A percentile compares a stretch with the other conserved stretches of the same genome.
phyloP scores from a whole-genome alignment of 2,797 vertebrate genomes.

The Gephyroberyx darwinii region DNA sequence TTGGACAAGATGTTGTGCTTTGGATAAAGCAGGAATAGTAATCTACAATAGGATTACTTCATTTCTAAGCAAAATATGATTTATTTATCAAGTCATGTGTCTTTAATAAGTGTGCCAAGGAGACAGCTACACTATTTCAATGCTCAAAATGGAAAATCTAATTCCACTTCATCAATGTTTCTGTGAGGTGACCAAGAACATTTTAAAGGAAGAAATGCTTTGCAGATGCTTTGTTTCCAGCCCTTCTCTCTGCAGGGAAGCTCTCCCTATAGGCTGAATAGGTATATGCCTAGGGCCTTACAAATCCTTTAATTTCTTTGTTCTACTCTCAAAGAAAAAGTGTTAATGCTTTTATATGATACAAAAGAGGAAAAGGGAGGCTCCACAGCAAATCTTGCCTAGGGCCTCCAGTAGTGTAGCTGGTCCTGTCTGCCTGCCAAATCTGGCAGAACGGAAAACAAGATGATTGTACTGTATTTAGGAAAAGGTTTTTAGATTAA shows the following conservation, averaged over 20 bases:
- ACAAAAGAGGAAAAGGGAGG: too few relatives aligned
- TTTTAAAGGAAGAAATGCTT: too few relatives aligned
- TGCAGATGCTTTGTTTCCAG: neutral
- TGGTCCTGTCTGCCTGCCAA: neutral
- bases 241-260: too few relatives aligned
- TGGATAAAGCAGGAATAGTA: neutral
- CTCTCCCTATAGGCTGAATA: too few relatives aligned
- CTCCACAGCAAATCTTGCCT: too few relatives aligned
- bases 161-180: neutral
- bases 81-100: neutral
- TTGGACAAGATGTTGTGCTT: neutral
- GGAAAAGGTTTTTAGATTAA: neutral
- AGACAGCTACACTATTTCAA: neutral
- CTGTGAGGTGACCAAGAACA: neutral
- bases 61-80: too few relatives aligned
- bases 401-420: too few relatives aligned
- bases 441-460: neutral
- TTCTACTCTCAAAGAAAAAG: too few relatives aligned
- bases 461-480: neutral
- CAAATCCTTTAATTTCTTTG: too few relatives aligned
- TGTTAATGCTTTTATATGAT: too few relatives aligned
- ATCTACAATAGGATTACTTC: neutral
- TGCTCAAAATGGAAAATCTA: neutral
- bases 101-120: neutral
- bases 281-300: too few relatives aligned